Evolutionary conservation across 2,113 vertebrate genomes (phyloP).

Genomic region (Rhea americana): DNA sequence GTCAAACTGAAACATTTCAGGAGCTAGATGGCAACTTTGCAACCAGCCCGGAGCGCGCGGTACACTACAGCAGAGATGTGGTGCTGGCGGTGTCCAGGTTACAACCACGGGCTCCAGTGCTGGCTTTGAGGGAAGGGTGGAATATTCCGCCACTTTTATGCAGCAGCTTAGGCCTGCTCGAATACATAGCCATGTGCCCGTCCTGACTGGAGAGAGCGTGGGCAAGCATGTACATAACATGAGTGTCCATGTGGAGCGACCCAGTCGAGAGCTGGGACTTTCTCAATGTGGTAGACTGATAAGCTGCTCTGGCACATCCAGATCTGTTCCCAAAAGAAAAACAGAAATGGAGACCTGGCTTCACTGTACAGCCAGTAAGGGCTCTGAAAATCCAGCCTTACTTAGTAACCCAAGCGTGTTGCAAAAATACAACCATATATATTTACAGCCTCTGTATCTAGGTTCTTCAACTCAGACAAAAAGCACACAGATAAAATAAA

Average conservation of each 20-base stretch:
- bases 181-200: neutral
- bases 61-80: too few relatives aligned
- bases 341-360: accelerated
- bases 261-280: neutral
- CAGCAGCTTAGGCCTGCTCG: neutral
- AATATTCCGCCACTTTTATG: neutral
- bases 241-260: neutral
- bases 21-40: neutral
- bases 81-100: neutral
- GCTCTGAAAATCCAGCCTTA: neutral
- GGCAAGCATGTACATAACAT: accelerated
- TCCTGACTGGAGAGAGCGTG: neutral
- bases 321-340: neutral
- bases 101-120: neutral
- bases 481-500: neutral
- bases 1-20: neutral
- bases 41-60: too few relatives aligned
- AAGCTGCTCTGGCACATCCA: neutral
- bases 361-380: neutral
- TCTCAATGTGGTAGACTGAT: neutral
- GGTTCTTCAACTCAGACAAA: neutral
- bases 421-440: neutral
- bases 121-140: neutral
- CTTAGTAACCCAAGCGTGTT: neutral
- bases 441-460: neutral